Base-by-base conservation (phyloP, 2,113 vertebrate genomes). In the Aythya baeri region DNA sequence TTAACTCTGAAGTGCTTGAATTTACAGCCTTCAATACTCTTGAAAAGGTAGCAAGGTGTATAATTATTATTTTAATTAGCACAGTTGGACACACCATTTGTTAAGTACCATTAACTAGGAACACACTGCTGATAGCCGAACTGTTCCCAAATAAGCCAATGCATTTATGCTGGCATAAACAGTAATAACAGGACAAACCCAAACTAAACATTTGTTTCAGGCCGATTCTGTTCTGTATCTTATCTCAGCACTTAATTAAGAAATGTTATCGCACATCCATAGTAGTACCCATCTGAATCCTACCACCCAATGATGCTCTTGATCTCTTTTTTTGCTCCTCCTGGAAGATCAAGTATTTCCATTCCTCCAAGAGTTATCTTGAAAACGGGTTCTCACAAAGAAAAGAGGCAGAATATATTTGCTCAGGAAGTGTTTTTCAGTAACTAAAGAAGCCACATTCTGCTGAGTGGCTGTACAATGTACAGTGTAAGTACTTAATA, bases 241-340 rank as follows among this genome's bases (percentile, higher is more conserved):
- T 50, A 96, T 96, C 72, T 84, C 84, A 71, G 50, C 63, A 77
- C 54, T 94, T 94, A 86, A 88, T 88, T 88, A 94, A 95, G 46
- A 91, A 91, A 67, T 14, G 17, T 85, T 95, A 94, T 85, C 89
- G 73, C 9, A 58, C 36, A 63, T 46, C 36, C 78, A 84, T 38
- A 36, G 34, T 36, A 36, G 20, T 43, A 88, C 57, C 52, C 49
- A 88, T 25, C 46, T 67, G 71, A 54, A 17, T 88, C 74, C 79
- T 81, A 80, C 76, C 71, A 83, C 27, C 29, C 4, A 0, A 1
- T 57, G 32, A 36, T 57, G 66, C 62, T 57, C 50, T 23, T 36
- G 2, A 36, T 41, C 49, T 43, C 65, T 62, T 67, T 71, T 70
- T 65, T 44, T 88, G 32, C 67, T 65, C 77, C 83, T 89, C n/a